phyloP scores from a whole-genome alignment of 2,797 vertebrate species.

The Somateria mollissima region DNA sequence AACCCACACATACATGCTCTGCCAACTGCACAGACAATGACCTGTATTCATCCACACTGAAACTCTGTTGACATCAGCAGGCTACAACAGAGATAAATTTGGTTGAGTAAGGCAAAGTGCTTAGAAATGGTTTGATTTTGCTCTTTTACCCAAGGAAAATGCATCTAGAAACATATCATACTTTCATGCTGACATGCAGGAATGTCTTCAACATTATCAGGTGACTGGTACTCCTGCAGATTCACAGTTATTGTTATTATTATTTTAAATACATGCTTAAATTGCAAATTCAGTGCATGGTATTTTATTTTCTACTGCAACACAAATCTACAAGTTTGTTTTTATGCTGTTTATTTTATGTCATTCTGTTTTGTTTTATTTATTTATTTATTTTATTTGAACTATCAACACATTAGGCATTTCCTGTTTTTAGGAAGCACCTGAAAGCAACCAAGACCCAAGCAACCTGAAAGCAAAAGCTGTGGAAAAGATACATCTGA shows the following conservation, averaged over 20 bases:
- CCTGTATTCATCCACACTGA: slow-evolving; percentile 51
- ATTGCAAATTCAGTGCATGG: background rate
- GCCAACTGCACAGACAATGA: slow-evolving; percentile 63
- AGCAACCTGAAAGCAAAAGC: background rate
- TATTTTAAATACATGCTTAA: background rate
- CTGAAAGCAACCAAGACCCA: background rate
- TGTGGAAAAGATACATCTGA: background rate
- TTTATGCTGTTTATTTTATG: background rate
- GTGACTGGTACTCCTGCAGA: background rate
- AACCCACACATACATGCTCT: slow-evolving; percentile 24
- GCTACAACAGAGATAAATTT: slow-evolving; percentile 39
- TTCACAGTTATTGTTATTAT: background rate
- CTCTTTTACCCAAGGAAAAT: slow-evolving; percentile 28
- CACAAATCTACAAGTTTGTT: background rate
- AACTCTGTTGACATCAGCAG: slow-evolving; percentile 45
- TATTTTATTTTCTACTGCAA: background rate
- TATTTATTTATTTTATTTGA: background rate
- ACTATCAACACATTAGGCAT: background rate
- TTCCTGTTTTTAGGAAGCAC: background rate
- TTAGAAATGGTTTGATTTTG: slow-evolving; percentile 37
- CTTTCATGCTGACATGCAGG: background rate
- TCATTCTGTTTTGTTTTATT: background rate
- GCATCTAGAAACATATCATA: slow-evolving; percentile 20
- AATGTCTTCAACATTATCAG: slow-evolving; percentile 18
- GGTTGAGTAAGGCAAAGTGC: background rate